phyloP scores from a whole-genome alignment of 1,140 invertebrate species.

The Asobara japonica region DNA sequence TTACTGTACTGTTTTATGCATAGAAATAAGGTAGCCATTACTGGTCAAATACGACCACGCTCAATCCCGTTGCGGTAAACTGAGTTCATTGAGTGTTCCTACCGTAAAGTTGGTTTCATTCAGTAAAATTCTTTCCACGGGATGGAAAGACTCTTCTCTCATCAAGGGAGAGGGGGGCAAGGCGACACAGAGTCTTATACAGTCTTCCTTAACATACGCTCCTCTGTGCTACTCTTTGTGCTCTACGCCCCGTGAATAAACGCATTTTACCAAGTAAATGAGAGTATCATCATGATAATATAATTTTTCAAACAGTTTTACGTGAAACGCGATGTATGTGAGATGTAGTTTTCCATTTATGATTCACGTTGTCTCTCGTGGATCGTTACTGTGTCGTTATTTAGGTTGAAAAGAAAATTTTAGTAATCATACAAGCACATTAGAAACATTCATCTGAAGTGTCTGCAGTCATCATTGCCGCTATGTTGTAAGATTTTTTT shows the following conservation, averaged over 20 bases:
- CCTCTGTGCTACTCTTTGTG: background rate
- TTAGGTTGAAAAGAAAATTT: background rate
- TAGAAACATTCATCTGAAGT: constrained; percentile 13
- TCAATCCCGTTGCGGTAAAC: constrained; percentile 25
- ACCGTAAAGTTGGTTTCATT: constrained; percentile 25
- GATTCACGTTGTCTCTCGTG: background rate
- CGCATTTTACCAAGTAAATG: background rate
- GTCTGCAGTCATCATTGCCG: constrained; percentile 17
- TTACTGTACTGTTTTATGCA: constrained; percentile 29
- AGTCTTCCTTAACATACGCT: constrained; percentile 1
- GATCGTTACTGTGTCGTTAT: background rate
- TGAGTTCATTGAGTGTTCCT: constrained; percentile 29
- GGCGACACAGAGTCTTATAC: background rate
- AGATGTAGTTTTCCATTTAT: background rate
- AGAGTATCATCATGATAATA: background rate
- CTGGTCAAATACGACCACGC: constrained; percentile 25
- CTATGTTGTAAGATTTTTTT: constrained; percentile 19
- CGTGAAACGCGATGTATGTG: background rate
- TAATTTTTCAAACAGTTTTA: background rate
- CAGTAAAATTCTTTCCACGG: constrained; percentile 20
- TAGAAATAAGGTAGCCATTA: constrained; percentile 29
- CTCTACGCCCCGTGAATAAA: background rate
- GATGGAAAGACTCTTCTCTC: background rate
- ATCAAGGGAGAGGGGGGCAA: background rate
- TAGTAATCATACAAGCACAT: constrained; percentile 4